Percentiles rank a stretch among this genome's conserved stretches.
phyloP scores from a whole-genome alignment of 1,140 invertebrate species.

The Arion vulgaris region DNA sequence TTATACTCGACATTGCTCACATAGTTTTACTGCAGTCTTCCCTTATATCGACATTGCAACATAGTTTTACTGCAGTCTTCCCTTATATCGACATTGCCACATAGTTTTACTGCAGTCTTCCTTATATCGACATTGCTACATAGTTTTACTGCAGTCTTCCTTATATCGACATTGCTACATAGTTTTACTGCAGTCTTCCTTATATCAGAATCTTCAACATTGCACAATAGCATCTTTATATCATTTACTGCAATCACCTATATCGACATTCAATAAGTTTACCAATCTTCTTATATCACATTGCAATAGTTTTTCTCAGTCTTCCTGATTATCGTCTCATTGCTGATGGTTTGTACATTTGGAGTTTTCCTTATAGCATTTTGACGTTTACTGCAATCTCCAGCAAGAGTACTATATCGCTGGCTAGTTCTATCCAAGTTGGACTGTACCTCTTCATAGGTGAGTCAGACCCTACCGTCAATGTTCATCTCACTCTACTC shows the following conservation, averaged over 20 bases:
- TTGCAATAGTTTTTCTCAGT: constrained; percentile 85
- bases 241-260: neutral
- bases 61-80: too few species aligned
- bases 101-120: too few species aligned
- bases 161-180: too few species aligned
- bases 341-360: constrained; percentile 94
- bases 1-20: too few species aligned
- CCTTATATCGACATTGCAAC: too few species aligned
- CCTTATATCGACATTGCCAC: too few species aligned
- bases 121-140: too few species aligned
- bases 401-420: constrained; percentile 89
- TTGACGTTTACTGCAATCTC: constrained; percentile 84
- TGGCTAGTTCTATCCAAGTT: constrained; percentile 80
- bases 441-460: constrained; percentile 69
- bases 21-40: too few species aligned
- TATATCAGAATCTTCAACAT: neutral
- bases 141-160: too few species aligned
- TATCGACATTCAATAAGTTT: neutral
- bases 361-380: constrained; percentile 92
- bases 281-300: constrained; percentile 73
- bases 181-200: too few species aligned
- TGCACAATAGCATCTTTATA: neutral
- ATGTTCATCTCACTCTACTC: too few species aligned
- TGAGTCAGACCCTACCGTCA: constrained; percentile 42
- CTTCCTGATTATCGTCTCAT: constrained; percentile 91